phyloP scores from a whole-genome alignment of 2,113 vertebrate species.

The Varanus komodoensis region DNA sequence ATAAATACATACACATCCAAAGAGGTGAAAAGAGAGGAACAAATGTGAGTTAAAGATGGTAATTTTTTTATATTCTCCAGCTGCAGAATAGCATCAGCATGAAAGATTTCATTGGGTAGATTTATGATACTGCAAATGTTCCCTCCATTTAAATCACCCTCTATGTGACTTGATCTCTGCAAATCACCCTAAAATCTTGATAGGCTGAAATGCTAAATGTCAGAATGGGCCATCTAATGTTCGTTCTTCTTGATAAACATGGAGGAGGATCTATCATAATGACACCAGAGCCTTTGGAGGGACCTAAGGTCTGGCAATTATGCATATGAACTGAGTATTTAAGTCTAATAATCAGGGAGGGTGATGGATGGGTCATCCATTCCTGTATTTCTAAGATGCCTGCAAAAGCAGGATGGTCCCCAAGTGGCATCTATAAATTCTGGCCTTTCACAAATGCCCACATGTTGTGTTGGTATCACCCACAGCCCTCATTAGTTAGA shows the following conservation, averaged over 20 bases:
- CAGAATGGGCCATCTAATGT: conserved; percentile 63
- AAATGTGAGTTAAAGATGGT: conserved; percentile 54
- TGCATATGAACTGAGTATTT: conserved; percentile 68
- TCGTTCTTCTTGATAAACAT: conserved; percentile 72
- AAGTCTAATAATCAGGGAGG: conserved; percentile 67
- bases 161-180: conserved; percentile 64
- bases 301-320: conserved; percentile 67
- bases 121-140: conserved; percentile 73
- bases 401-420: conserved; percentile 71
- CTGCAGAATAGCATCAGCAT: conserved; percentile 53
- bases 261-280: conserved; percentile 74
- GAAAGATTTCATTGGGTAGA: conserved; percentile 66
- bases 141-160: conserved; percentile 68
- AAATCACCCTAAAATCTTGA: conserved; percentile 73
- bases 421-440: conserved; percentile 75
- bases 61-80: conserved; percentile 64
- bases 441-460: conserved; percentile 76
- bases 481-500: conserved; percentile 79
- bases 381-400: conserved; percentile 70
- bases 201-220: conserved; percentile 68
- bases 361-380: conserved; percentile 65
- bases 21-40: conserved; percentile 41
- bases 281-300: conserved; percentile 69
- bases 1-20: conserved; percentile 43
- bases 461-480: conserved; percentile 73